Conservation (phyloP, 92 coral and sea anemone genomes). For the Phenganax subtilis region DNA sequence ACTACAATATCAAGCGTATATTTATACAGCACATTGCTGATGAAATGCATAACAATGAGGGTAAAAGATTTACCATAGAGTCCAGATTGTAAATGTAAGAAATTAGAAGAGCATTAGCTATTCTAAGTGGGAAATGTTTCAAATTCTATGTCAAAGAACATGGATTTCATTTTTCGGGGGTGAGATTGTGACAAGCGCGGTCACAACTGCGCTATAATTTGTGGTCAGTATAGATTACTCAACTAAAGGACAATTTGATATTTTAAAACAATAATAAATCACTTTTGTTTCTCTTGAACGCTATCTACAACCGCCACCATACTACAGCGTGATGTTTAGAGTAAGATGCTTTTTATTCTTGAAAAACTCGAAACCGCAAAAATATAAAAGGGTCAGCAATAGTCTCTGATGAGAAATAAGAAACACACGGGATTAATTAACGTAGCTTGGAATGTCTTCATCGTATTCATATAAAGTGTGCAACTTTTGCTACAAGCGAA, state of each 20-base stretch:
- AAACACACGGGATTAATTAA: not conserved
- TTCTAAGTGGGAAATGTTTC: slow-evolving; percentile 16
- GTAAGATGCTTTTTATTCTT: not conserved
- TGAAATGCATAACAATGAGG: too few relatives aligned
- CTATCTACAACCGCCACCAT: not conserved
- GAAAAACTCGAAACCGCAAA: not conserved
- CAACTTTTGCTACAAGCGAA: not conserved
- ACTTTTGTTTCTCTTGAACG: not conserved
- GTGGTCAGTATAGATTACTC: not conserved
- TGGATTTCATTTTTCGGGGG: too few relatives aligned
- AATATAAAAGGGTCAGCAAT: not conserved
- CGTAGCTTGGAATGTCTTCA: not conserved
- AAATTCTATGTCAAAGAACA: not conserved
- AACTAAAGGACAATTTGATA: slow-evolving; percentile 2
- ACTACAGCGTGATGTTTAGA: not conserved
- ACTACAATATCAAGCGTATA: too few relatives aligned
- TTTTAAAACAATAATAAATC: slow-evolving; percentile 17
- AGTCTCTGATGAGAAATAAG: not conserved
- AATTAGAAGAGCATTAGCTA: not conserved
- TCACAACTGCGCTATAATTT: not conserved
- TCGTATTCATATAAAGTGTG: not conserved
- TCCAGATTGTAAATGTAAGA: too few relatives aligned
- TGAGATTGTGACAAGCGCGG: too few relatives aligned
- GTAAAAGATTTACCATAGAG: too few relatives aligned
- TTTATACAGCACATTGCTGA: too few relatives aligned